Percentiles rank a stretch among this genome's conserved stretches.
phyloP scores from a whole-genome alignment of 2,113 vertebrate genomes.

The Leucopsar rothschildi region DNA sequence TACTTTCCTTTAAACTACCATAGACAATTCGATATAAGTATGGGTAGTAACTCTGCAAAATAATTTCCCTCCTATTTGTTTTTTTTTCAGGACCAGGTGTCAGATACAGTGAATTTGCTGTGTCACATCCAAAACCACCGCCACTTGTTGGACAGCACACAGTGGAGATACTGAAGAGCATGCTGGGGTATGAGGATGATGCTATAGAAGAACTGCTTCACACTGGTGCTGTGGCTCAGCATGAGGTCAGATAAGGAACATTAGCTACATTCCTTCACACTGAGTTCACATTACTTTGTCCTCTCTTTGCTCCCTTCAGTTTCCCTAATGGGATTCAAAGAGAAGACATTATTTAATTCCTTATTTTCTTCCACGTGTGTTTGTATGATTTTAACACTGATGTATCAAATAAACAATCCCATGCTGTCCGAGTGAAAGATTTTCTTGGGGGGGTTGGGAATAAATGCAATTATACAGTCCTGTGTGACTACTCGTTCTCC shows the following conservation, averaged over 20 bases:
- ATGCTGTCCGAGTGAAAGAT: constrained; percentile 16
- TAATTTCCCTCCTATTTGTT: not conserved
- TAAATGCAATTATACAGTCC: constrained; percentile 13
- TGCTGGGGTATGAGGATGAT: constrained; percentile 78
- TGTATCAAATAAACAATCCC: constrained; percentile 47
- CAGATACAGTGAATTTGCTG: constrained; percentile 83
- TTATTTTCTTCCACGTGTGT: constrained; percentile 40
- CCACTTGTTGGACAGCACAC: constrained; percentile 91
- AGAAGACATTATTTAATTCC: constrained; percentile 43
- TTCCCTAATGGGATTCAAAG: constrained; percentile 37
- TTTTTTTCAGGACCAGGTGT: constrained; percentile 85
- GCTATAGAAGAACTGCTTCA: constrained; percentile 76
- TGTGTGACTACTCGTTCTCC: constrained; percentile 24
- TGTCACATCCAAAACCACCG: constrained; percentile 75
- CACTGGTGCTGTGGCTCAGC: constrained; percentile 77
- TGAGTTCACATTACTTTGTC: constrained; percentile 31
- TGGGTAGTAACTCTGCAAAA: not conserved
- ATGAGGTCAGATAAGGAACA: constrained; percentile 71
- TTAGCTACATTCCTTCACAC: not conserved
- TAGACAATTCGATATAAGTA: not conserved
- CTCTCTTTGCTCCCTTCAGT: constrained; percentile 36
- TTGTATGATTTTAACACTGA: constrained; percentile 13
- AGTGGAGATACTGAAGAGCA: constrained; percentile 78
- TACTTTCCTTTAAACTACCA: not conserved
- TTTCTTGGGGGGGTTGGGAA: not conserved